phyloP scores from a whole-genome alignment of 2,113 vertebrate genomes.

The Mustela lutreola region DNA sequence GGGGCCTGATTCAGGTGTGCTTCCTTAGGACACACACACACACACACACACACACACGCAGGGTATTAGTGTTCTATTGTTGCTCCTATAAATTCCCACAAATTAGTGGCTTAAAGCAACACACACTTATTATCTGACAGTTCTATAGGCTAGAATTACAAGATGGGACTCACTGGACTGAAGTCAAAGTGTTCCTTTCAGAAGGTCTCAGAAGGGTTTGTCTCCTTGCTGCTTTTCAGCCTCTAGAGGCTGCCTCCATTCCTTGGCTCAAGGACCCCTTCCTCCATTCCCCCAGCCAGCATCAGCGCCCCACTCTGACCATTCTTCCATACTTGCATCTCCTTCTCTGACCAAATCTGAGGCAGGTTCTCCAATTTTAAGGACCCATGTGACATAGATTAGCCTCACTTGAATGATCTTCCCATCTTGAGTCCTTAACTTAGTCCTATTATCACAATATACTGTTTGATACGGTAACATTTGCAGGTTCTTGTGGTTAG shows the following conservation, averaged over 20 bases:
- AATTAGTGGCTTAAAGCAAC: neutral
- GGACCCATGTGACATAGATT: neutral
- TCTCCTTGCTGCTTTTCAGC: neutral
- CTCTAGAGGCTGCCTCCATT: neutral
- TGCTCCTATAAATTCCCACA: neutral
- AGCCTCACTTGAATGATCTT: neutral
- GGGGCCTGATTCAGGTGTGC: neutral
- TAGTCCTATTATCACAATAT: neutral
- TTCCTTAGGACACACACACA: neutral
- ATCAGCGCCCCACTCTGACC: neutral
- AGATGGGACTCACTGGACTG: neutral
- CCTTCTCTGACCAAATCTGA: neutral
- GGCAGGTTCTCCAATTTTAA: neutral
- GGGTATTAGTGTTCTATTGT: neutral
- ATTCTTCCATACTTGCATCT: neutral
- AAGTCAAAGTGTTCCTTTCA: neutral
- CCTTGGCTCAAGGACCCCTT: neutral
- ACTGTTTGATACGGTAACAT: neutral
- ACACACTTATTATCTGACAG: neutral
- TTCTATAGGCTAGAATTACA: neutral
- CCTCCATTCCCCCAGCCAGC: neutral
- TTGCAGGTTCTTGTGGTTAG: neutral
- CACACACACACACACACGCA: neutral
- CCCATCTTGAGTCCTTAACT: neutral
- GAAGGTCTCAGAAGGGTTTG: neutral